Base-by-base conservation (phyloP, 2,113 vertebrate species). In the Alosa alosa region DNA sequence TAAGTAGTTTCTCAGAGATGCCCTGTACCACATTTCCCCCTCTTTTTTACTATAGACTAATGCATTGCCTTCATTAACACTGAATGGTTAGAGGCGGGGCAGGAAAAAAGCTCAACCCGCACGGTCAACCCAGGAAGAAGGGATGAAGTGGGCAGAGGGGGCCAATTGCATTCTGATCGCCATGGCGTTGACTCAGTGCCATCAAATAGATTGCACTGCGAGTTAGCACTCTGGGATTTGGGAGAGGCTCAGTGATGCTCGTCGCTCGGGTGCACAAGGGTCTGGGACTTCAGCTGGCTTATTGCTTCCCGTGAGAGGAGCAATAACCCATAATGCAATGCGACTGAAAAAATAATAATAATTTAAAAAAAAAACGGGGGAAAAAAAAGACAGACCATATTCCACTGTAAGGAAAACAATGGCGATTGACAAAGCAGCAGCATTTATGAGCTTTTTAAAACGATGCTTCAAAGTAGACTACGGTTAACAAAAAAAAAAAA, bases 1-100 rank as follows among this genome's bases (percentile, higher is more conserved):
- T 92, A 93, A 93, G 89, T 89, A 88, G 90, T 78, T 87, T 90
- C 90, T 85, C 88, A 86, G 90, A 90, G 84, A 86, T 87, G 11
- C 45, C 46, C 25, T 46, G 52, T 81, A 6, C n/a, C 82, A 39
- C 44, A 10, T 50, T 60, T 18, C 11, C 6, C 47, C 86, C 86
- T 6, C 55, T 82, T 45, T 82, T 45, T 52, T 36, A 44, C 84
- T 86, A 25, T 25, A 7, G 31, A 75, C 72, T 39, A 78, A 41
- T 78, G 36, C 36, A 78, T 36, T 36, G 25, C 20, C 36, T n/a
- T 31, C 78, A 84, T 85, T 41, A 85, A 72, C 31, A 82, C 44
- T 86, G 50, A 86, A 49, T 15, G 17, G 78, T 22, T 10, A 86
- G 87, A 81, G 75, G 8, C 31, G 6, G 72, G 4, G 72, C 72